Evolutionary conservation across 1,140 invertebrate genomes (phyloP).

Genomic region (Mesaphorura yosii): DNA sequence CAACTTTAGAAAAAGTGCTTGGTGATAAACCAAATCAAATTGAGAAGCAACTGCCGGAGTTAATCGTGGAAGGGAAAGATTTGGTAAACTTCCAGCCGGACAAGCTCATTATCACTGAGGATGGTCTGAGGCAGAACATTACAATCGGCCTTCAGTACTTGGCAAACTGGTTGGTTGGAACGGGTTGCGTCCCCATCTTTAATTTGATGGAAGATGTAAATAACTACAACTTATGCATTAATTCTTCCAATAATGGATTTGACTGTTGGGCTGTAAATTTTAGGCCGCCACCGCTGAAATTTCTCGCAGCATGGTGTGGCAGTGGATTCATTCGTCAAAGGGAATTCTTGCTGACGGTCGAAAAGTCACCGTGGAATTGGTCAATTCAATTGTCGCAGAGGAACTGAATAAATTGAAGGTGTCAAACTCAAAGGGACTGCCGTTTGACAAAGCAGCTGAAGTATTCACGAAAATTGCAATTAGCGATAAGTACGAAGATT

Average conservation of each 20-base stretch:
- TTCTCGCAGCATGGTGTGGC: constrained; percentile 57
- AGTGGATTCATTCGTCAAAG: constrained; percentile 46
- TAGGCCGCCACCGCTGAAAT: constrained; percentile 63
- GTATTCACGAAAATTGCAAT: constrained; percentile 45
- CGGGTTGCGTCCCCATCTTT: constrained; percentile 45
- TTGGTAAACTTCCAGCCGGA: constrained; percentile 21
- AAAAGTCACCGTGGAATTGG: constrained; percentile 39
- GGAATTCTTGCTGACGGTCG: constrained; percentile 39
- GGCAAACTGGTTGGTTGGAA: constrained; percentile 53
- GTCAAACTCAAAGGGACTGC: constrained; percentile 36
- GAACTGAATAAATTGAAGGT: constrained; percentile 36
- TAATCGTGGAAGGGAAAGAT: constrained; percentile 8
- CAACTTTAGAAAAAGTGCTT: constrained; percentile 45
- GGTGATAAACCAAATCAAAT: constrained; percentile 43
- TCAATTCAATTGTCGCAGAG: constrained; percentile 34
- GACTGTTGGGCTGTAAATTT: too few relatives aligned
- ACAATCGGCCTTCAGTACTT: constrained; percentile 52
- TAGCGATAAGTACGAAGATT: constrained; percentile 42
- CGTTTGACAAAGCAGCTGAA: constrained; percentile 40
- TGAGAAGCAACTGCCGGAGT: constrained; percentile 13
- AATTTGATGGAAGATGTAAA: constrained; percentile 52
- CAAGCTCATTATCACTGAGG: constrained; percentile 18
- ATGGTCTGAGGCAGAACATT: constrained; percentile 51
- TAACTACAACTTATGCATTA: too few relatives aligned
- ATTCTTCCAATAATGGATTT: too few relatives aligned